phyloP scores from a whole-genome alignment of 2,888 invertebrate genomes.

The Orchesella flavescens region DNA sequence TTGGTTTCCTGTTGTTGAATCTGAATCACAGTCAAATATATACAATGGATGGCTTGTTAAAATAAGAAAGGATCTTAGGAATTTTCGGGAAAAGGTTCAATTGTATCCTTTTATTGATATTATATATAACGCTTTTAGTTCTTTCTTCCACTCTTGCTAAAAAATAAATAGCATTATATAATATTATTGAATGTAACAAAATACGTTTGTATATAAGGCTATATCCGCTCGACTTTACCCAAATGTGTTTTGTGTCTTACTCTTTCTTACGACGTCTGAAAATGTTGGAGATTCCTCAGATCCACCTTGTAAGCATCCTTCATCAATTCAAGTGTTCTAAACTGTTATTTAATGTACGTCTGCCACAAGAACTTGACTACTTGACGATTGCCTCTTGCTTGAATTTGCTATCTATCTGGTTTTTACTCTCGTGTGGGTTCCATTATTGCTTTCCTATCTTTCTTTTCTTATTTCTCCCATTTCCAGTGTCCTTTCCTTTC shows the following conservation, averaged over 20 bases:
- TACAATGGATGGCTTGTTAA: constrained; percentile 12
- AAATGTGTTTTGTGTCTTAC: too few relatives aligned
- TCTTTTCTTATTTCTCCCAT: constrained; percentile 35
- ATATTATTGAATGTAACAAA: too few relatives aligned
- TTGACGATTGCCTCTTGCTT: constrained; percentile 34
- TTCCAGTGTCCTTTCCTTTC: constrained; percentile 40
- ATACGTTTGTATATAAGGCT: neutral
- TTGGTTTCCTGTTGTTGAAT: constrained; percentile 30
- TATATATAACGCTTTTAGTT: neutral
- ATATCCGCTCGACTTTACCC: neutral
- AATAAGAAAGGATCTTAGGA: neutral
- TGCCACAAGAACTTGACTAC: constrained; percentile 25
- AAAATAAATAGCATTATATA: too few relatives aligned
- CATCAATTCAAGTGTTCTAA: constrained; percentile 57
- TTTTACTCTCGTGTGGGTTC: constrained; percentile 38
- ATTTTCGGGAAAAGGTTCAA: neutral
- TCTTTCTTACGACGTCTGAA: neutral
- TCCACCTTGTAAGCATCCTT: constrained; percentile 48
- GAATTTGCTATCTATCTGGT: constrained; percentile 42
- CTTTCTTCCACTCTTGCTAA: too few relatives aligned
- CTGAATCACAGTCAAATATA: neutral
- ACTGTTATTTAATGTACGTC: constrained; percentile 52
- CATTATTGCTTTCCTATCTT: constrained; percentile 46
- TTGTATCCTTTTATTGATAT: too few relatives aligned
- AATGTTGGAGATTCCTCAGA: constrained; percentile 44